A percentile compares a stretch with the other conserved stretches of the same genome.
phyloP scores from a whole-genome alignment of 2,113 vertebrate species.

The Silurus meridionalis region DNA sequence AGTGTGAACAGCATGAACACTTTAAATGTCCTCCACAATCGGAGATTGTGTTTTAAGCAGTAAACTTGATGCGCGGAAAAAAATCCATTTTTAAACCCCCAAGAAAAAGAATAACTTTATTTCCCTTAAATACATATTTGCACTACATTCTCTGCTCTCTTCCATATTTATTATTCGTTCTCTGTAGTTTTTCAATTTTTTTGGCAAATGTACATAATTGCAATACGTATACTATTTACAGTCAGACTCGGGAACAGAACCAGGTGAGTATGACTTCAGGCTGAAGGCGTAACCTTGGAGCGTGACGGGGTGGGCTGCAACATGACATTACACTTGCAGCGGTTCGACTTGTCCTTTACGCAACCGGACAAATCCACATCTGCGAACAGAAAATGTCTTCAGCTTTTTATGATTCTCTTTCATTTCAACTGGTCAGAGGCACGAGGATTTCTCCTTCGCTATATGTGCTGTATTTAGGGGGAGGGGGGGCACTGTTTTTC shows the following conservation, averaged over 20 bases:
- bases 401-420: background rate
- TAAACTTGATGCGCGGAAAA: background rate
- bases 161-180: conserved; percentile 46
- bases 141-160: conserved; percentile 60
- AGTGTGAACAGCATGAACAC: too few species aligned
- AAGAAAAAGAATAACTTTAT: conserved; percentile 70
- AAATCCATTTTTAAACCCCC: conserved; percentile 53
- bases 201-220: conserved; percentile 67
- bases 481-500: background rate
- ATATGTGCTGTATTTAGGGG: background rate
- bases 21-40: too few species aligned
- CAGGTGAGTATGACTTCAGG: background rate
- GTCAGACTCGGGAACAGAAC: conserved; percentile 14
- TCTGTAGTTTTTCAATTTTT: conserved; percentile 41
- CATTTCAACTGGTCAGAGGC: background rate
- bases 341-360: background rate
- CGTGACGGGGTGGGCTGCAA: background rate
- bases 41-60: too few species aligned
- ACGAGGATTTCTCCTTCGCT: background rate
- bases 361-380: conserved; percentile 9
- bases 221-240: conserved; percentile 68
- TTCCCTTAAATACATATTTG: conserved; percentile 68
- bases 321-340: conserved; percentile 13
- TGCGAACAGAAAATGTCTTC: background rate
- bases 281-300: conserved; percentile 8